A percentile compares a stretch with the other conserved stretches of the same genome.
These are phyloP conservation scores for Nyctereutes procyonoides DNA, from an alignment of 2,113 vertebrate species.

Conservation along the genomic window DNA sequence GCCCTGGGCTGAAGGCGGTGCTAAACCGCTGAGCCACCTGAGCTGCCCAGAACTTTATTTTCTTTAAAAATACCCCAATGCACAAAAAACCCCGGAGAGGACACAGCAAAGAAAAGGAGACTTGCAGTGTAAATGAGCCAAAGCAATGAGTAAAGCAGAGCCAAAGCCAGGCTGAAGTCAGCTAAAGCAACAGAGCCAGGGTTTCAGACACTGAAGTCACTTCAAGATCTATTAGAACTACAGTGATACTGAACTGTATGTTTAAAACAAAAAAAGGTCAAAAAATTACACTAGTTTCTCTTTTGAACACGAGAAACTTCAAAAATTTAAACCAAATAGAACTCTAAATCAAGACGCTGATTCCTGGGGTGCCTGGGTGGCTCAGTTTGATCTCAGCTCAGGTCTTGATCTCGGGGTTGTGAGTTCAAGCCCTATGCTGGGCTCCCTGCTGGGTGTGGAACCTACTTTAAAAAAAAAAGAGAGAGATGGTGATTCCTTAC, in stretches of 20 bases:
- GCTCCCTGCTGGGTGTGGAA: neutral
- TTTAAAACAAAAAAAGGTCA: neutral
- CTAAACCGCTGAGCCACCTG: too few species aligned
- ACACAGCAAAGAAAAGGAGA: neutral
- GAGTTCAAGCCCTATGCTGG: neutral
- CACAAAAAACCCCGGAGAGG: neutral
- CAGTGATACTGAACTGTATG: fast-evolving
- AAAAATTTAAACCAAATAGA: neutral
- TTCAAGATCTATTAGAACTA: neutral
- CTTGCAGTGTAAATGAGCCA: too few species aligned
- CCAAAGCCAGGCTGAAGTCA: too few species aligned
- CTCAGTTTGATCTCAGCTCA: neutral
- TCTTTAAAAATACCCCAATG: neutral
- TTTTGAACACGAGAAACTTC: neutral
- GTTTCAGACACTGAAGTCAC: neutral
- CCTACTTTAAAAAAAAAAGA: neutral
- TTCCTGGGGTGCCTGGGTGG: neutral
- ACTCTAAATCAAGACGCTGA: neutral
- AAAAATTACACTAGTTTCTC: neutral
- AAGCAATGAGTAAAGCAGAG: neutral
- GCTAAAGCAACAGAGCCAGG: neutral
- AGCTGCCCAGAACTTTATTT: too few species aligned
- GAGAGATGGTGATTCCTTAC: neutral
- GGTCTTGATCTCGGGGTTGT: neutral
- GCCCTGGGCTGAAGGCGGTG: too few species aligned